Conservation (phyloP, 1,140 invertebrate species). For the Temnothorax curvispinosus region DNA sequence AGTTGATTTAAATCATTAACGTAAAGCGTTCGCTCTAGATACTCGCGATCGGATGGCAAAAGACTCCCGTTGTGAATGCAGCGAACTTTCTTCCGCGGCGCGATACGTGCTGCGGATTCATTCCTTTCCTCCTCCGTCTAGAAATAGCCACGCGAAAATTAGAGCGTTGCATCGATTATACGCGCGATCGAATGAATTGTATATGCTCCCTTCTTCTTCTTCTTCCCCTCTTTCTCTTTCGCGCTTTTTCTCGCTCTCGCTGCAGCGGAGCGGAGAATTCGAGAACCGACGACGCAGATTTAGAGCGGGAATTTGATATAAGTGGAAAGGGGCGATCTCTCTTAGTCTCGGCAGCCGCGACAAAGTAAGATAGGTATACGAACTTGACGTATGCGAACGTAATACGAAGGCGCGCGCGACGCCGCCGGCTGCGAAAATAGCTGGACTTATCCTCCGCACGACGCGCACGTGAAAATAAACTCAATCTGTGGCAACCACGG, state of each 20-base stretch:
- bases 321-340: constrained; percentile 17
- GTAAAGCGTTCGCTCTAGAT: not conserved
- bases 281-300: constrained; percentile 29
- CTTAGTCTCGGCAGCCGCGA: not conserved
- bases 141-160: constrained; percentile 15
- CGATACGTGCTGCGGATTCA: not conserved
- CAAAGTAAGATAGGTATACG: constrained; percentile 51
- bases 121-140: not conserved
- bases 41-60: not conserved
- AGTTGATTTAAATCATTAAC: not conserved
- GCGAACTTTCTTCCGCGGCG: not conserved
- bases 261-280: not conserved
- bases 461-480: constrained; percentile 77
- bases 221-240: not conserved
- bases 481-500: constrained; percentile 70
- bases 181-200: constrained; percentile 8
- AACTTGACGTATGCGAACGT: constrained; percentile 62
- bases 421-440: constrained; percentile 75
- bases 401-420: constrained; percentile 40
- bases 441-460: constrained; percentile 74
- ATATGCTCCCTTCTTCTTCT: not conserved
- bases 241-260: not conserved
- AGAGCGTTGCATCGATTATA: constrained; percentile 2
- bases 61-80: not conserved
- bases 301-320: constrained; percentile 44